Evolutionary conservation across 1,140 invertebrate species (phyloP).

Genomic region (Euura saliciscinereae): DNA sequence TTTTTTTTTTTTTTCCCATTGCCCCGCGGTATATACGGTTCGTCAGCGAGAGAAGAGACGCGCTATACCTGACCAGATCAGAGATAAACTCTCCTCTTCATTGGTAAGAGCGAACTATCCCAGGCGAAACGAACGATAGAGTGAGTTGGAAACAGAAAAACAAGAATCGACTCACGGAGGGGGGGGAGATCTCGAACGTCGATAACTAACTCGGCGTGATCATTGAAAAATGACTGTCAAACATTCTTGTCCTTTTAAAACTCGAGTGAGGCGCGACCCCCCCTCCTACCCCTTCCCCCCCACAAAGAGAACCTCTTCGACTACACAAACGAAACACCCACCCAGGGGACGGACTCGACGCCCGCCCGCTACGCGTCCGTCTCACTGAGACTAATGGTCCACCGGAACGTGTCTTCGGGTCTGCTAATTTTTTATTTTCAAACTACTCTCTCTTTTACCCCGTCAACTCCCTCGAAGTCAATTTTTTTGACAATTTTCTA

Average conservation of each 20-base stretch:
- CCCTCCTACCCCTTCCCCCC: slow-evolving; percentile 25
- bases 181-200: slow-evolving; percentile 45
- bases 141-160: slow-evolving; percentile 47
- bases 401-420: slow-evolving; percentile 30
- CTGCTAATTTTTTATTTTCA: slow-evolving; percentile 24
- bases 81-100: slow-evolving; percentile 12
- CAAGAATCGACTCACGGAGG: slow-evolving; percentile 37
- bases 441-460: no score
- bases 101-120: slow-evolving; percentile 3
- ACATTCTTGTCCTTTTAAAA: slow-evolving; percentile 57
- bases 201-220: slow-evolving; percentile 56
- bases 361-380: background rate
- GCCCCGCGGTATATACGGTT: slow-evolving; percentile 13
- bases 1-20: slow-evolving; percentile 18
- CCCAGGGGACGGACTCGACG: background rate
- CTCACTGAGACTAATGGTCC: slow-evolving; percentile 37
- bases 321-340: background rate
- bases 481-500: no score
- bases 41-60: slow-evolving; percentile 30
- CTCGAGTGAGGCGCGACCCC: slow-evolving; percentile 42
- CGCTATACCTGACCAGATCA: slow-evolving; percentile 35
- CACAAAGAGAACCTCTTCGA: no score
- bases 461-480: background rate
- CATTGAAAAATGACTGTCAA: slow-evolving; percentile 61
- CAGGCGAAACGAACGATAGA: background rate